Base-by-base conservation (phyloP, 2,888 invertebrate genomes). In the Perizoma flavofasciatum region DNA sequence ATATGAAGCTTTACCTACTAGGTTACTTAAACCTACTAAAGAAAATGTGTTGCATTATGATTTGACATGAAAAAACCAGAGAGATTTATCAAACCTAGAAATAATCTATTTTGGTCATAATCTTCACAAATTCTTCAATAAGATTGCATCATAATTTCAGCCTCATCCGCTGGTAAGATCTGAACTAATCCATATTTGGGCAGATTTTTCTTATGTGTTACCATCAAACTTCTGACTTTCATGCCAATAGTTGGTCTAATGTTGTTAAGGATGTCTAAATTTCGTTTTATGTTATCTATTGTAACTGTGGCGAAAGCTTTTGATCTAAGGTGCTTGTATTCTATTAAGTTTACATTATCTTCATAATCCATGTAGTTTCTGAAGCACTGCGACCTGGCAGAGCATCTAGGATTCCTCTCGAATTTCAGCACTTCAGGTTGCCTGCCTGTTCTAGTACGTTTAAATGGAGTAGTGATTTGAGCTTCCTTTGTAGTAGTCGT, bases 121-220 rank as follows among this genome's bases (percentile, higher is more conserved):
- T 22, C 22, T 22, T 22, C 22, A 22, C 22, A 22, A 22, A 22
- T 22, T 22, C 1, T 22, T 22, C 22, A 22, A 3, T 22, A 22
- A 22, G 49, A 11, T 34, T 45, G 43, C 22, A 37, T 32, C 53
- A 58, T 49, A 32, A 60, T 37, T 35, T 49, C 22, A 10, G 50
- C 44, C 8, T 55, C 43, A 45, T 43, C 39, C 11, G 53, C 50
- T 39, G 59, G 10, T 43, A 49, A 46, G 22, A 22, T 22, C 10
- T 48, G 45, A 0, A 59, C 39, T 45, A 55, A 46, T 33, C 58
- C 59, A 53, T 57, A 65, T 46, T 48, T 57, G 0, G 54, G 52
- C 46, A 43, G 9, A 7, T 7, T 9, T n/a, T 8, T 49, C 22
- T 9, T 39, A 49, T 35, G 40, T 7, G 40, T n/a, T n/a, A n/a